Conservation (phyloP, 1,140 invertebrate genomes). For the Amphibalanus amphitrite region DNA sequence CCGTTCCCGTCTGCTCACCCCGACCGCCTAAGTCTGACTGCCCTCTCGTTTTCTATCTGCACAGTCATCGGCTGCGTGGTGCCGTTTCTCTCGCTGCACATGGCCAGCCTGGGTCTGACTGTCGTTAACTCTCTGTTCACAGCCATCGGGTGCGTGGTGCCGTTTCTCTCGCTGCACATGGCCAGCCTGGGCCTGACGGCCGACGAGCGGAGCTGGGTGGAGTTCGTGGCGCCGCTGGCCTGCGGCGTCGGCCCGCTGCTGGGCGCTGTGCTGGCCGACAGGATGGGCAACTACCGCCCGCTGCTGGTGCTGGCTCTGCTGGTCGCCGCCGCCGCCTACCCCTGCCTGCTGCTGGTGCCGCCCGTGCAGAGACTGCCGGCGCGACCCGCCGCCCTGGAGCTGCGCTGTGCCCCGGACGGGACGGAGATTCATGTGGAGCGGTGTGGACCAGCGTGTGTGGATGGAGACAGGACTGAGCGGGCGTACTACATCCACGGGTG, state of each 20-base stretch:
- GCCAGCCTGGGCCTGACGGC: conserved; percentile 43
- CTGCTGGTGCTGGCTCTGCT: conserved; percentile 47
- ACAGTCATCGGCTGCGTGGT: too few species aligned
- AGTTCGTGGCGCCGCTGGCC: conserved; percentile 48
- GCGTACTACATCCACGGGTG: neutral
- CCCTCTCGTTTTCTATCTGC: too few species aligned
- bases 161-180: conserved; percentile 56
- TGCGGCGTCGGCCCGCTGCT: conserved; percentile 47
- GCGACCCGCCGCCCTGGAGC: neutral
- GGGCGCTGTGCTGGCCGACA: conserved; percentile 47
- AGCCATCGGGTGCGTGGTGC: conserved; percentile 55
- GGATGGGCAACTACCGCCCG: conserved; percentile 35
- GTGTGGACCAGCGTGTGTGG: neutral
- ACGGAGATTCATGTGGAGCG: neutral
- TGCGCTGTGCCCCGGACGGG: neutral
- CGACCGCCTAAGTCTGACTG: too few species aligned
- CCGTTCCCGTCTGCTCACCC: too few species aligned
- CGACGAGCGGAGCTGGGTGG: conserved; percentile 48
- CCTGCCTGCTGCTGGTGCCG: conserved; percentile 43
- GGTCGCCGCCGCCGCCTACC: conserved; percentile 44
- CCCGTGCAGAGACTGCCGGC: conserved; percentile 23
- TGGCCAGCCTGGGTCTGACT: too few species aligned
- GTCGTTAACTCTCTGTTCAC: conserved; percentile 17
- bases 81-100: too few species aligned
- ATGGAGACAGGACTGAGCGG: neutral